Evolutionary conservation across 2,888 invertebrate species (phyloP).

Genomic region (Thymelicus sylvestris): DNA sequence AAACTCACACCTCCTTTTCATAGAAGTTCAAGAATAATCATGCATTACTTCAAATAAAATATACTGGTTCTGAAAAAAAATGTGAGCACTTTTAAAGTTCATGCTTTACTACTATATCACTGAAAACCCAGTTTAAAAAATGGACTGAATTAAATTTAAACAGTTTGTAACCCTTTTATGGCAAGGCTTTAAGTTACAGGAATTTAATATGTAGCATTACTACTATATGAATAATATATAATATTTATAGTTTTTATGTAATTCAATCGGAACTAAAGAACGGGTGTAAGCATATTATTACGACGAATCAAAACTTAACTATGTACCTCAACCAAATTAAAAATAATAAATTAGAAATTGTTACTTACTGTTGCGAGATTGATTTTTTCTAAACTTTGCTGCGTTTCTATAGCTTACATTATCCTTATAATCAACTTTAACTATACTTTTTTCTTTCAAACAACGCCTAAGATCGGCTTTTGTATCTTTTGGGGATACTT

Average conservation of each 20-base stretch:
- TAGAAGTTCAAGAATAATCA: conserved; percentile 36
- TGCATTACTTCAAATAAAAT: conserved; percentile 39
- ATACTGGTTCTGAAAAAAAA: conserved; percentile 36
- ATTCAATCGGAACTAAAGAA: not conserved
- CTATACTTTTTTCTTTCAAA: conserved; percentile 89
- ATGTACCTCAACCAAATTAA: conserved; percentile 11
- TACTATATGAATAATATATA: no score
- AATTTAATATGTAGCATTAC: no score
- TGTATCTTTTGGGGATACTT: conserved; percentile 88
- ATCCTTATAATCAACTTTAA: conserved; percentile 94
- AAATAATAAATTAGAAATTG: conserved; percentile 7
- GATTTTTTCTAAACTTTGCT: conserved; percentile 87
- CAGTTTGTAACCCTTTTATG: not conserved
- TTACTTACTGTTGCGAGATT: conserved; percentile 66
- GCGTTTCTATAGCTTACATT: conserved; percentile 94
- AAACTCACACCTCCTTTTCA: conserved; percentile 27
- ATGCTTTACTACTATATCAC: conserved; percentile 11
- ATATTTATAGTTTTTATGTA: no score
- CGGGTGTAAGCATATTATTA: not conserved
- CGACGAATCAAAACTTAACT: not conserved
- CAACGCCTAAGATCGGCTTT: conserved; percentile 90
- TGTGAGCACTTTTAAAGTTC: conserved; percentile 21
- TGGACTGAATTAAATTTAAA: no score
- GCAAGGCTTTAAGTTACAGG: not conserved
- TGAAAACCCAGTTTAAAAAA: no score